These are phyloP conservation scores for Balaeniceps rex DNA, from an alignment of 2,113 vertebrate genomes.

Conservation along the genomic window DNA sequence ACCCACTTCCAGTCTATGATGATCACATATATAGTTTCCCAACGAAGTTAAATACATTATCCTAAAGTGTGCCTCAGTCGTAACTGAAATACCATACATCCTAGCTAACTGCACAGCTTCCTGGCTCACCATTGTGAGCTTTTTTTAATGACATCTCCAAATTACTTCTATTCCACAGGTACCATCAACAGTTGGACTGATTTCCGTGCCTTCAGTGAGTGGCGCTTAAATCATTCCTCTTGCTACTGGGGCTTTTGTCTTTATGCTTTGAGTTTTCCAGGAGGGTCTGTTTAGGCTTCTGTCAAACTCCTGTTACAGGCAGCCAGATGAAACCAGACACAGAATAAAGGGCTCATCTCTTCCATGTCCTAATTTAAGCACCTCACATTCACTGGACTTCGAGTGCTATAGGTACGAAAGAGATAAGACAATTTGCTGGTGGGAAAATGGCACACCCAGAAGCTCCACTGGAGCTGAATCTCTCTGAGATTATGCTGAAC, in stretches of 20 bases:
- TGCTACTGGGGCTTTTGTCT: background rate
- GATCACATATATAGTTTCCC: background rate
- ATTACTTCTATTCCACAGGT: background rate
- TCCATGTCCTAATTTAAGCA: background rate
- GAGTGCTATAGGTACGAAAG: background rate
- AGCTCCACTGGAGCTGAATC: background rate
- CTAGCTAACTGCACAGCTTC: background rate
- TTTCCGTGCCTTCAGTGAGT: background rate
- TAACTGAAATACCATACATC: background rate
- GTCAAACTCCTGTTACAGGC: background rate
- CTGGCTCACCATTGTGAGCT: background rate
- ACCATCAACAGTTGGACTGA: background rate
- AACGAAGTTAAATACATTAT: background rate
- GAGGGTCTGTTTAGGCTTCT: background rate
- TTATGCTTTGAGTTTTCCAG: background rate
- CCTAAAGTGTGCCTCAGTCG: background rate
- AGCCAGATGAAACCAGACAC: background rate
- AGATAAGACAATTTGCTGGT: background rate
- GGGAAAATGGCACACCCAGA: background rate
- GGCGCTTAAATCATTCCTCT: background rate
- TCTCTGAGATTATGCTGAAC: background rate
- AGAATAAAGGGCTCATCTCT: background rate
- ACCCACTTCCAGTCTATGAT: background rate
- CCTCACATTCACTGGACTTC: background rate
- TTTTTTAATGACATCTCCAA: background rate